phyloP scores from a whole-genome alignment of 2,113 vertebrate species.

The Dipodomys merriami region DNA sequence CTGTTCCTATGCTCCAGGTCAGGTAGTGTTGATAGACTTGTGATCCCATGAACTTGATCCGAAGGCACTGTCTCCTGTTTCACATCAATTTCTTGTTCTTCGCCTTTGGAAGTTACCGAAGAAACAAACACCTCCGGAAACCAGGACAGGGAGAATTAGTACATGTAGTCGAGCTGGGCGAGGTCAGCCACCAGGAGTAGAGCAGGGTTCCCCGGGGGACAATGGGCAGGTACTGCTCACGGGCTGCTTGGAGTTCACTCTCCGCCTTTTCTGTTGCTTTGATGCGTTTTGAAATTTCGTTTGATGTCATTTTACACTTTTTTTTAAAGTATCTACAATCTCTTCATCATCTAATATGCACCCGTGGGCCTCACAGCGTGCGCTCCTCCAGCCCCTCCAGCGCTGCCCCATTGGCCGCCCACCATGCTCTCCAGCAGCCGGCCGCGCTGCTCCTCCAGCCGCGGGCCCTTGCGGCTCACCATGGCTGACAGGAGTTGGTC shows the following conservation, averaged over 20 bases:
- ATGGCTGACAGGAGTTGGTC: too few relatives aligned
- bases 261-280: conserved; percentile 77
- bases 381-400: too few relatives aligned
- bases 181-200: conserved; percentile 80
- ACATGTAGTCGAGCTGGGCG: conserved; percentile 77
- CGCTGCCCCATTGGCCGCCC: too few relatives aligned
- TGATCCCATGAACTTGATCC: background rate
- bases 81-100: background rate
- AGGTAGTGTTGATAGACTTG: background rate
- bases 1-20: background rate
- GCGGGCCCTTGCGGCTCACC: too few relatives aligned
- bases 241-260: conserved; percentile 60
- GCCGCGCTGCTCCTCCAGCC: too few relatives aligned
- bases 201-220: conserved; percentile 79
- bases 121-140: conserved; percentile 79
- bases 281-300: conserved; percentile 78
- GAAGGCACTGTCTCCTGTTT: background rate
- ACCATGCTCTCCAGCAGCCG: too few relatives aligned
- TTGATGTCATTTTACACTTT: conserved; percentile 80
- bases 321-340: conserved; percentile 75
- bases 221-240: conserved; percentile 79
- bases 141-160: conserved; percentile 86
- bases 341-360: conserved; percentile 82
- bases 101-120: conserved; percentile 47
- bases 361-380: background rate